Base-by-base conservation (phyloP, 2,113 vertebrate species). In the Illadopsis cleaveri region DNA sequence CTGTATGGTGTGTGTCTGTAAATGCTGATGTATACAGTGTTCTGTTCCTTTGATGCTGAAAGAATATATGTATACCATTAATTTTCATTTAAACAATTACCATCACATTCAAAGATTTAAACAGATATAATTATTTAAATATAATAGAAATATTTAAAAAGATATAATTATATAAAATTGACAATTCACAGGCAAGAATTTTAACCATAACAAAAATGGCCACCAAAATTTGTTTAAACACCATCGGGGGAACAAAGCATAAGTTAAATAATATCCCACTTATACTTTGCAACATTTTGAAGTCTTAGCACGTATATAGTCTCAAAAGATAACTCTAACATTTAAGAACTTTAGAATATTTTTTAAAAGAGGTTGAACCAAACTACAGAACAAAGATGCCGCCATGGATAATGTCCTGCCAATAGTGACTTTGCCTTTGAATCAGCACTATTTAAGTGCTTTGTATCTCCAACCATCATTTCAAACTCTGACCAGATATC, bases 371-470 rank as follows among this genome's bases (percentile, higher is more conserved):
- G 12, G 0, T n/a, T 84, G 28, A 64, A 62, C 4, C 13, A 69
- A 69, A 33, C 66, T 48, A 40, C 11, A 73, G 31, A 51, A 60
- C 30, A 80, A 86, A 80, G 24, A 53, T 12, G 1, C 2, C 4
- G 14, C 5, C 0, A 0, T 6, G 4, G 7, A 45, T 42, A 31
- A 53, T 25, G 3, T 13, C 25, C 12, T 50, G 13, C 3, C 25
- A 11, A 3, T 38, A 66, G 3, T 60, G 30, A 54, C 19, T 57
- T 65, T 48, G 11, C 15, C 5, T 65, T 11, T 37, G 31, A 48
- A 57, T 56, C 25, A 38, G 31, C 13, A 31, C 1, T n/a, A 23
- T 56, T 80, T 33, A 70, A 51, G 5, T 5, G 8, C 44, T 78
- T 78, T 68, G 8, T 31, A 30, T 44, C 25, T 88, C 37, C 18